A percentile compares a stretch with the other conserved stretches of the same genome.
These are phyloP conservation scores for Platyura marginata DNA, from an alignment of 1,140 invertebrate genomes.

Conservation along the genomic window DNA sequence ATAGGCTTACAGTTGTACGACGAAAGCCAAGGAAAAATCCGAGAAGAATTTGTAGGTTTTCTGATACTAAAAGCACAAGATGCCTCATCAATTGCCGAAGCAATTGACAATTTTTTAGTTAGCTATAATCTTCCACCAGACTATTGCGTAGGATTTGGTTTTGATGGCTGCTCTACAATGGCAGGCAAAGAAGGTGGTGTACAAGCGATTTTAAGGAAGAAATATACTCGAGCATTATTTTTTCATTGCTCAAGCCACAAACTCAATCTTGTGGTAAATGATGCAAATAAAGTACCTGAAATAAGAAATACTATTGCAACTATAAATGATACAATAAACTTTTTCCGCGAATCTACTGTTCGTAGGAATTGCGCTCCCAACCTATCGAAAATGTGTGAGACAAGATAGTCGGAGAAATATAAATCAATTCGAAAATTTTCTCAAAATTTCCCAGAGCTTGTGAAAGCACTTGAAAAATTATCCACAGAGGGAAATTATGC, in stretches of 20 bases:
- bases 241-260: slow-evolving; percentile 21
- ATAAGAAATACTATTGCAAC: slow-evolving; percentile 16
- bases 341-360: slow-evolving; percentile 16
- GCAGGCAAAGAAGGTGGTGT: slow-evolving; percentile 15
- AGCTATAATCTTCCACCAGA: slow-evolving; percentile 2
- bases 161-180: slow-evolving; percentile 18
- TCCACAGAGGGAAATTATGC: slow-evolving; percentile 6
- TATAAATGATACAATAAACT: slow-evolving; percentile 15
- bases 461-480: slow-evolving; percentile 7
- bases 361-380: slow-evolving; percentile 15
- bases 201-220: slow-evolving; percentile 14
- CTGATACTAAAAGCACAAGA: slow-evolving; percentile 6
- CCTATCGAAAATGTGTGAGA: slow-evolving; percentile 17
- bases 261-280: slow-evolving; percentile 21
- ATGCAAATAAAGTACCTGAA: slow-evolving; percentile 13
- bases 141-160: slow-evolving; percentile 9
- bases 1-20: slow-evolving; percentile 11
- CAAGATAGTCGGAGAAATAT: slow-evolving; percentile 18
- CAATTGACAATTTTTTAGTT: slow-evolving; percentile 7
- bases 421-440: slow-evolving; percentile 13
- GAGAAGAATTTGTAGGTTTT: slow-evolving; percentile 12
- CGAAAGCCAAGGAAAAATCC: slow-evolving; percentile 5
- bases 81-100: slow-evolving; percentile 7
- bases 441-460: slow-evolving; percentile 6
- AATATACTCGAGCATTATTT: slow-evolving; percentile 15